phyloP scores from a whole-genome alignment of 2,888 invertebrate genomes.

The Drosophila paracracens region DNA sequence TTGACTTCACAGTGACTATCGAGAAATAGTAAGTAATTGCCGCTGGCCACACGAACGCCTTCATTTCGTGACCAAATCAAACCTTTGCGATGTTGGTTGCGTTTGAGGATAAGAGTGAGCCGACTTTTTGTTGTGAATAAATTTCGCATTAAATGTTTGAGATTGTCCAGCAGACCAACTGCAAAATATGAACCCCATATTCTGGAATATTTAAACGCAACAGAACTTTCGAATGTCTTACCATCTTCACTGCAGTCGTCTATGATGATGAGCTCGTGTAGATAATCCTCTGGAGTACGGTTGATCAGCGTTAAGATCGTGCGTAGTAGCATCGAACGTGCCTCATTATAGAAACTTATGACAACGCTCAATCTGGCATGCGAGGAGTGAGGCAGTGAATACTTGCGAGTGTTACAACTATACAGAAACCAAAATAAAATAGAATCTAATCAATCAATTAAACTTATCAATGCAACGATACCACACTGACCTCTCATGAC shows the following conservation, averaged over 20 bases:
- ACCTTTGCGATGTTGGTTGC: constrained; percentile 79
- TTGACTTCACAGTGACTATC: constrained; percentile 85
- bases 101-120: constrained; percentile 37
- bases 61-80: constrained; percentile 84
- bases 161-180: constrained; percentile 52
- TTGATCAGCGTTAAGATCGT: constrained; percentile 77
- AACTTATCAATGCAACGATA: not conserved
- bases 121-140: constrained; percentile 1
- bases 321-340: constrained; percentile 78
- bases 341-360: constrained; percentile 81
- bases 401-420: constrained; percentile 69
- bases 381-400: constrained; percentile 41
- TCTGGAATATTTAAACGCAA: not conserved
- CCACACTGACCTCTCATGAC: constrained; percentile 71
- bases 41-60: constrained; percentile 81
- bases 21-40: constrained; percentile 84
- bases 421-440: constrained; percentile 8
- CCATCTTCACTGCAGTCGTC: constrained; percentile 82
- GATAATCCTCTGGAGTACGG: constrained; percentile 70
- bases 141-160: constrained; percentile 22
- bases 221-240: constrained; percentile 32
- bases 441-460: not conserved
- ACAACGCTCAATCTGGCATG: constrained; percentile 75
- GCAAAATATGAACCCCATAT: not conserved
- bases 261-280: constrained; percentile 81